phyloP scores from a whole-genome alignment of 2,113 vertebrate species.

The Rhabdomys dilectus region DNA sequence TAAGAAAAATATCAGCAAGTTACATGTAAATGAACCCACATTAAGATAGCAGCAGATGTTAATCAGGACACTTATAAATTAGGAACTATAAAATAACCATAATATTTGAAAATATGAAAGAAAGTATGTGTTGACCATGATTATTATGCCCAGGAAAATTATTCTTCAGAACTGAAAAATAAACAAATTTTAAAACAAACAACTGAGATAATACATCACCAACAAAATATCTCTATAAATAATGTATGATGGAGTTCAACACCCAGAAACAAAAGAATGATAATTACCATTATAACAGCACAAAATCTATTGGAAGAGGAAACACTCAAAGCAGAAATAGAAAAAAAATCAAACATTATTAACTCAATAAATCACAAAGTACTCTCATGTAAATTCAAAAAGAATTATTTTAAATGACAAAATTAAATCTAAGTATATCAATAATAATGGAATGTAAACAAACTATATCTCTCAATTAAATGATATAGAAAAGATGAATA shows the following conservation, averaged over 20 bases:
- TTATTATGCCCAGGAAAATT: neutral
- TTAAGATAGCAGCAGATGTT: neutral
- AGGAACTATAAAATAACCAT: neutral
- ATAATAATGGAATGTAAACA: neutral
- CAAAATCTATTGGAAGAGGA: neutral
- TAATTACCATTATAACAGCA: neutral
- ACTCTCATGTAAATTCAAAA: neutral
- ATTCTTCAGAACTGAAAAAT: neutral
- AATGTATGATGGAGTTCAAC: neutral
- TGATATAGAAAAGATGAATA: neutral
- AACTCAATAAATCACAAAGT: neutral
- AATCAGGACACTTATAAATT: neutral
- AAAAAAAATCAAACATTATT: neutral
- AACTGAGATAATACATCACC: no score
- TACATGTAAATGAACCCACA: neutral
- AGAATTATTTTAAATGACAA: neutral
- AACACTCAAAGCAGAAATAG: neutral
- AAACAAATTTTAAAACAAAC: neutral
- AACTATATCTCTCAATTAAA: neutral
- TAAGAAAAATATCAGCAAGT: neutral
- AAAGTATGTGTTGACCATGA: neutral
- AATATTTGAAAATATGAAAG: neutral
- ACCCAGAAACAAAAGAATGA: neutral
- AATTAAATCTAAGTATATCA: neutral
- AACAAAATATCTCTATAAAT: neutral